A percentile compares a stretch with the other conserved stretches of the same genome.
These are phyloP conservation scores for Lindbergichthys nudifrons DNA, from an alignment of 2,797 vertebrate genomes.

Conservation along the genomic window DNA sequence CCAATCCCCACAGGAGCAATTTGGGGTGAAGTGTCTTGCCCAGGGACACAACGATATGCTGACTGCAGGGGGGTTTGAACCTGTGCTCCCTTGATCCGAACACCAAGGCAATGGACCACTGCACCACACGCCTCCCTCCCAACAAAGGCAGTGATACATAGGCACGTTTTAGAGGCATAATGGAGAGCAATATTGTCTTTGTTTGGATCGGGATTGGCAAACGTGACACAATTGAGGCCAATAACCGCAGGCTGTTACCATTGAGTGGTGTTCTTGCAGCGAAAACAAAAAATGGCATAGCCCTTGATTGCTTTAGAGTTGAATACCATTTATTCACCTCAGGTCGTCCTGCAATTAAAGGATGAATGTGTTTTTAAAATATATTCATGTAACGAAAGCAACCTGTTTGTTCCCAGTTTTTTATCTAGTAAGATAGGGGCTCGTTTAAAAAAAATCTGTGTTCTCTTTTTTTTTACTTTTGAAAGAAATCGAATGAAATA, in stretches of 20 bases:
- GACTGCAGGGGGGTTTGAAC: too few species aligned
- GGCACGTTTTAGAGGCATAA: slow-evolving; percentile 52
- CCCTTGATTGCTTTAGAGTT: slow-evolving; percentile 20
- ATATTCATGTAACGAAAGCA: slow-evolving; percentile 7
- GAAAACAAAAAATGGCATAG: slow-evolving; percentile 34
- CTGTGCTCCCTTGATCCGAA: too few species aligned
- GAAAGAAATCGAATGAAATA: slow-evolving; percentile 12
- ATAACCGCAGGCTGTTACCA: slow-evolving; percentile 44
- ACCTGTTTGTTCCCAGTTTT: too few species aligned
- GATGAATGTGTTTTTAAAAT: neutral
- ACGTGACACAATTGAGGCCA: slow-evolving; percentile 37
- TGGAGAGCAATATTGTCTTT: slow-evolving; percentile 59
- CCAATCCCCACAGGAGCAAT: too few species aligned
- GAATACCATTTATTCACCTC: slow-evolving; percentile 8
- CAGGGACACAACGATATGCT: too few species aligned
- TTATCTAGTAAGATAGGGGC: too few species aligned
- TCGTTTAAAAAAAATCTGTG: too few species aligned
- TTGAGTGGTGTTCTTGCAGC: slow-evolving; percentile 39
- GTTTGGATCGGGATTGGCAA: slow-evolving; percentile 51
- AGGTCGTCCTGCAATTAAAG: slow-evolving; percentile 3
- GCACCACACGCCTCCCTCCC: too few species aligned
- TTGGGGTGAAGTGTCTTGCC: too few species aligned
- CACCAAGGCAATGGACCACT: too few species aligned
- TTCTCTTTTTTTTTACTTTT: neutral
- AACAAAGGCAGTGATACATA: slow-evolving; percentile 49